Base-by-base conservation (phyloP, 2,888 invertebrate genomes). In the Maniola hyperantus region DNA sequence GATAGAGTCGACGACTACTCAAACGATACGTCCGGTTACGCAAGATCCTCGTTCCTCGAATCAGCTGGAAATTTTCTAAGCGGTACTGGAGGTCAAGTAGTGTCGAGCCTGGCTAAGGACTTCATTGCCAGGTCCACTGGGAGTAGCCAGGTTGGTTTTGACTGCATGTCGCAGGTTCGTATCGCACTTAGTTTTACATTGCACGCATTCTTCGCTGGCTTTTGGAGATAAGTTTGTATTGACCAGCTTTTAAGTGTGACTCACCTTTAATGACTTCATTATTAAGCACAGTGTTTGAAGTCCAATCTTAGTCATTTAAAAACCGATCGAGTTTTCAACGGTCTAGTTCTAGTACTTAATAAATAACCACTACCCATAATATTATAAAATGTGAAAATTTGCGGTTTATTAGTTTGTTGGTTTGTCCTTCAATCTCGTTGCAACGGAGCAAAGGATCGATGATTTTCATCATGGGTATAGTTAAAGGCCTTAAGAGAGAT, bases 111-210 rank as follows among this genome's bases (percentile, higher is more conserved):
- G 71, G 95, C 96, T 2, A 95, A 93, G 79, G 95, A 96, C 79
- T 91, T 96, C 76, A 91, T 96, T 34, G 94, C 94, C 70, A 93
- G 95, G 77, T 95, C 96, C 0, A 93, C 95, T 7, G 94, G 94
- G 69, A 94, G 94, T 80, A 96, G 95, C 83, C 96, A 96, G 94
- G 96, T 92, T 89, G 90, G 90, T 89, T 88, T 89, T 85, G 91
- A 91, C 89, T 91, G 91, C 88, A 83, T 89, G 70, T 78, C 89
- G 77, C 90, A 92, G 92, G 92, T 92, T 89, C 87, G 92, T 92
- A 89, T 80, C 76, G 84, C 89, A 89, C 88, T 70, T 73, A 71
- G 68, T 69, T 64, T 80, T 75, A 79, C 77, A 74, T 76, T 79
- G 89, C 89, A 89, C 88, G 79, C 83, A 67, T 64, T 70, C 46